A percentile compares a stretch with the other conserved stretches of the same genome.
Conservation (phyloP, 2,888 invertebrate species). For the Phyto melanocephala region DNA sequence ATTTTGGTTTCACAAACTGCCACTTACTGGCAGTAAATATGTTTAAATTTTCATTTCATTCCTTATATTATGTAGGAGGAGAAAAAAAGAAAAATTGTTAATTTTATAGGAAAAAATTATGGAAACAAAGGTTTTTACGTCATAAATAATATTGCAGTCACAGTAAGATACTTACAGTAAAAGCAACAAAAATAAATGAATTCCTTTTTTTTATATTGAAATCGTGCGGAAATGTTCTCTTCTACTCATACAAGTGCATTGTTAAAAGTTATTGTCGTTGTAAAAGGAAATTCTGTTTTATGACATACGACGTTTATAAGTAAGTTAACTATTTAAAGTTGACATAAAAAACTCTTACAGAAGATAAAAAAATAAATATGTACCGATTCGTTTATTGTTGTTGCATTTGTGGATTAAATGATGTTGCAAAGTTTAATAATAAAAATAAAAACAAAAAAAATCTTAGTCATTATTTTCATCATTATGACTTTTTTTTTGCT, state of each 20-base stretch:
- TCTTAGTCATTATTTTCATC: too few relatives aligned
- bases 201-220: slow-evolving; percentile 65
- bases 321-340: slow-evolving; percentile 15
- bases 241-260: background rate
- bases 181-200: slow-evolving; percentile 2
- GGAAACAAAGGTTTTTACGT: slow-evolving; percentile 23
- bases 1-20: slow-evolving; percentile 15
- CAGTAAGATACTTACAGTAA: slow-evolving; percentile 2
- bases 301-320: slow-evolving; percentile 12
- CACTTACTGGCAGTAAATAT: slow-evolving; percentile 23
- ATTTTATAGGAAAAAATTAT: background rate
- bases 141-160: slow-evolving; percentile 29
- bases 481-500: background rate
- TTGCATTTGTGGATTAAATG: too few relatives aligned
- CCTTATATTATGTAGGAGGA: slow-evolving; percentile 16
- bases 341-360: background rate
- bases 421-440: too few relatives aligned
- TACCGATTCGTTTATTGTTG: slow-evolving; percentile 28
- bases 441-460: too few relatives aligned
- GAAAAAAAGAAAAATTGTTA: slow-evolving; percentile 13
- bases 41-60: background rate
- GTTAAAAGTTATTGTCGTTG: slow-evolving; percentile 7
- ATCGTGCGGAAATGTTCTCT: slow-evolving; percentile 69
- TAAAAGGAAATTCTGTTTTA: slow-evolving; percentile 25
- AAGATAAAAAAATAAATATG: background rate